These are phyloP conservation scores for Chaetophractus vellerosus DNA, from an alignment of 2,797 vertebrate species.

Conservation along the genomic window DNA sequence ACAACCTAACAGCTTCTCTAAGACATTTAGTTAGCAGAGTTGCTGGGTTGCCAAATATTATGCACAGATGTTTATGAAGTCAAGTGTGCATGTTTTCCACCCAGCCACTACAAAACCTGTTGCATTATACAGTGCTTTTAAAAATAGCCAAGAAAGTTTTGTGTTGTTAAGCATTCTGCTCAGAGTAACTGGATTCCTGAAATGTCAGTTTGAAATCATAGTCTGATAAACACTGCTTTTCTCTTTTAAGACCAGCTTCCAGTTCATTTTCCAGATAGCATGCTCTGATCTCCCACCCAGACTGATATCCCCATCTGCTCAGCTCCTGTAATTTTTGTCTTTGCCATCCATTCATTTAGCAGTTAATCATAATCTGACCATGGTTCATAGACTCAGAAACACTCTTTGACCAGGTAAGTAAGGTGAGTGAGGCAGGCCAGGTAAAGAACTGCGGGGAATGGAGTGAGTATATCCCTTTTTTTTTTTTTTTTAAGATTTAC, in stretches of 20 bases:
- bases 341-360: neutral
- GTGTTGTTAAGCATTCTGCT: conserved; percentile 52
- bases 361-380: neutral
- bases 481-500: too few species aligned
- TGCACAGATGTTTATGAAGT: neutral
- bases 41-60: neutral
- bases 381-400: neutral
- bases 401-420: neutral
- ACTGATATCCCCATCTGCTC: neutral
- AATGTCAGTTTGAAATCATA: conserved; percentile 42
- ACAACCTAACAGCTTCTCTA: neutral
- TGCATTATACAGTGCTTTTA: conserved; percentile 27
- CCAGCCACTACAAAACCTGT: conserved; percentile 27
- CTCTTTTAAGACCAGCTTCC: neutral
- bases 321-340: neutral
- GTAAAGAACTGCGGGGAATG: too few species aligned
- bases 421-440: neutral
- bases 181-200: neutral
- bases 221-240: neutral
- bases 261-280: neutral
- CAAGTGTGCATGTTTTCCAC: neutral
- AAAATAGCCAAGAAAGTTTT: conserved; percentile 49
- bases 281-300: neutral
- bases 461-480: neutral
- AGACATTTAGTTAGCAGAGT: neutral